phyloP scores from a whole-genome alignment of 1,140 invertebrate genomes.

The Drosophila nasuta region DNA sequence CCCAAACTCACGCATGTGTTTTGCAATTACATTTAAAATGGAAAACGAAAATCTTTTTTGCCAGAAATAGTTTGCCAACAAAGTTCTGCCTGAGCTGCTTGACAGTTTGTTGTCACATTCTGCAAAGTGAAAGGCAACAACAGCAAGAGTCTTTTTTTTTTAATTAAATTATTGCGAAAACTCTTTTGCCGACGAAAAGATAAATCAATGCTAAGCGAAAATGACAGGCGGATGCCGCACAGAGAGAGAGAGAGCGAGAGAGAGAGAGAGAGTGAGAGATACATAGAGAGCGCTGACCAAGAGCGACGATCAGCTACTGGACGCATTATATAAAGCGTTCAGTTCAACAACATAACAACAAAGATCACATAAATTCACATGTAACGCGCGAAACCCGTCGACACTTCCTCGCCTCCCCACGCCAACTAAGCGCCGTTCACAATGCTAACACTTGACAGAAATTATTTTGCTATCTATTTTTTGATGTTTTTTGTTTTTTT shows the following conservation, averaged over 20 bases:
- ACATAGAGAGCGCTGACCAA: not conserved
- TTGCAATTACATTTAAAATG: conserved; percentile 8
- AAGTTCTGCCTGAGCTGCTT: conserved; percentile 48
- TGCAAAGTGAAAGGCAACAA: conserved; percentile 63
- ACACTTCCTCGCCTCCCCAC: conserved; percentile 23
- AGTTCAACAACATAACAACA: conserved; percentile 38
- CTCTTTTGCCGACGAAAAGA: conserved; percentile 49
- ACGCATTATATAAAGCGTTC: conserved; percentile 61
- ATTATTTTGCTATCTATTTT: conserved; percentile 37
- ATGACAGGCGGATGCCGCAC: conserved; percentile 7
- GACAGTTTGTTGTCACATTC: conserved; percentile 23
- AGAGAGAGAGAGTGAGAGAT: not conserved
- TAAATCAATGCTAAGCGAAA: conserved; percentile 66
- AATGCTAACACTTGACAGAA: conserved; percentile 64
- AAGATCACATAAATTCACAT: conserved; percentile 57
- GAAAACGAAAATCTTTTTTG: not conserved
- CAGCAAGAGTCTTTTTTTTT: conserved; percentile 44
- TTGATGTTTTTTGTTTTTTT: conserved; percentile 16
- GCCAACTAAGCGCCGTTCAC: conserved; percentile 16
- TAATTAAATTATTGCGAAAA: conserved; percentile 75
- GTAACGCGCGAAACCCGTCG: conserved; percentile 41
- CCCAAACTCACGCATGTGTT: not conserved
- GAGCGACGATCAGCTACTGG: conserved; percentile 26
- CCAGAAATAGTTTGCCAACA: conserved; percentile 8
- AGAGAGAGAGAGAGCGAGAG: conserved; percentile 5